phyloP scores from a whole-genome alignment of 1,140 invertebrate species.

The Drosophila rufa region DNA sequence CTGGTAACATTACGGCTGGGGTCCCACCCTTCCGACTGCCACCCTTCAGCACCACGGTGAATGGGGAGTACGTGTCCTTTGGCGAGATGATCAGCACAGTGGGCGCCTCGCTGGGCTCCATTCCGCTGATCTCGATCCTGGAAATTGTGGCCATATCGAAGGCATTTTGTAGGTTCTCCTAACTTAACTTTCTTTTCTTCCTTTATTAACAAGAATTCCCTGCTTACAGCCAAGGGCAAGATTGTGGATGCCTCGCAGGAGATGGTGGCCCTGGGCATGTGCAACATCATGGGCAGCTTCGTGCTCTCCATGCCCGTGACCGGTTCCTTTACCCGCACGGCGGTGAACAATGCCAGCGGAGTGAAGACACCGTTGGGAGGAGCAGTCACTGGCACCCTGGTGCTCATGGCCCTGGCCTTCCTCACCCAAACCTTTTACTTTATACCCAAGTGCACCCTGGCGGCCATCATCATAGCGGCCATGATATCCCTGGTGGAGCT shows the following conservation, averaged over 20 bases:
- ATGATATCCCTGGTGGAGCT: conserved; percentile 93
- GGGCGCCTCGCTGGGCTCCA: conserved; percentile 88
- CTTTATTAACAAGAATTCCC: not conserved
- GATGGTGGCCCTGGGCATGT: conserved; percentile 92
- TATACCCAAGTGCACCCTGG: conserved; percentile 92
- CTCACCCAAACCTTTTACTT: conserved; percentile 91
- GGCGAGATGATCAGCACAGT: conserved; percentile 88
- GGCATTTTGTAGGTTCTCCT: conserved; percentile 89
- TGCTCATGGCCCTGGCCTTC: conserved; percentile 90
- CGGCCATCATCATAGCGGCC: conserved; percentile 91
- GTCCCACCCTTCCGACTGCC: conserved; percentile 88
- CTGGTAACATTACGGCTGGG: conserved; percentile 88
- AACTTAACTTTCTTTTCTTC: too few species aligned
- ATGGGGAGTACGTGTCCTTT: conserved; percentile 86
- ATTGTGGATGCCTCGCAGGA: conserved; percentile 94
- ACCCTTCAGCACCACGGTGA: conserved; percentile 87
- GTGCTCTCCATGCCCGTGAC: conserved; percentile 95
- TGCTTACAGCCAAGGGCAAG: conserved; percentile 90
- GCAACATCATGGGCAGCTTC: conserved; percentile 95
- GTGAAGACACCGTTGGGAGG: conserved; percentile 95
- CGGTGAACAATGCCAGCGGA: conserved; percentile 96
- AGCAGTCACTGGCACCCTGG: conserved; percentile 89
- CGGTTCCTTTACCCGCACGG: conserved; percentile 95
- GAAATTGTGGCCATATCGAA: conserved; percentile 94
- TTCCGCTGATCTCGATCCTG: conserved; percentile 92